phyloP scores from a whole-genome alignment of 2,797 vertebrate species.

The Phalanger gymnotis region DNA sequence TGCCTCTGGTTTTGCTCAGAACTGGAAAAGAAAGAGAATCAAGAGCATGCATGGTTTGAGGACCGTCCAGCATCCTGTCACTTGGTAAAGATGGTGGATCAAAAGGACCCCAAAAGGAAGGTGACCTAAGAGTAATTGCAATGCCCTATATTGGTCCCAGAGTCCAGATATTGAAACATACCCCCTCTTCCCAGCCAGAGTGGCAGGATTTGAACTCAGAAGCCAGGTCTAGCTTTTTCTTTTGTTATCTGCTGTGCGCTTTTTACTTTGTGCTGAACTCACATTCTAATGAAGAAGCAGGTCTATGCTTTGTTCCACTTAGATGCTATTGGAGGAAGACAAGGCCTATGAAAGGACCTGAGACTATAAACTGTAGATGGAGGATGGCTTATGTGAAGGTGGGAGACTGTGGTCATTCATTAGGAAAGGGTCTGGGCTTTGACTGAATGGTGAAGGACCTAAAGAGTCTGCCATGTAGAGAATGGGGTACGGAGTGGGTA shows the following conservation, averaged over 20 bases:
- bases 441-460: too few relatives aligned
- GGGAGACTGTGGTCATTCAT: fast-evolving
- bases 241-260: too few relatives aligned
- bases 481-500: neutral
- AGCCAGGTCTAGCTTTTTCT: neutral
- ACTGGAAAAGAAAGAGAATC: neutral
- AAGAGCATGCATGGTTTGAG: neutral
- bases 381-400: neutral
- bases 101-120: neutral
- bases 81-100: neutral
- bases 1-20: neutral
- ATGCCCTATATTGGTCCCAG: neutral
- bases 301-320: neutral
- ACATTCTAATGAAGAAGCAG: too few relatives aligned
- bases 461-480: too few relatives aligned
- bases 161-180: neutral
- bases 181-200: neutral
- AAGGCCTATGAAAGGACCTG: neutral
- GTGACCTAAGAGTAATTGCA: too few relatives aligned
- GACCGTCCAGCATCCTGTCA: neutral
- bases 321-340: neutral
- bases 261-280: too few relatives aligned
- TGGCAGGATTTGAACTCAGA: neutral
- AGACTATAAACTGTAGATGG: neutral
- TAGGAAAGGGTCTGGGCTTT: neutral